Evolutionary conservation across 2,888 invertebrate species (phyloP), one percentile per base, ranked within the genome.

Genomic region (Cephus pygmeus): DNA sequence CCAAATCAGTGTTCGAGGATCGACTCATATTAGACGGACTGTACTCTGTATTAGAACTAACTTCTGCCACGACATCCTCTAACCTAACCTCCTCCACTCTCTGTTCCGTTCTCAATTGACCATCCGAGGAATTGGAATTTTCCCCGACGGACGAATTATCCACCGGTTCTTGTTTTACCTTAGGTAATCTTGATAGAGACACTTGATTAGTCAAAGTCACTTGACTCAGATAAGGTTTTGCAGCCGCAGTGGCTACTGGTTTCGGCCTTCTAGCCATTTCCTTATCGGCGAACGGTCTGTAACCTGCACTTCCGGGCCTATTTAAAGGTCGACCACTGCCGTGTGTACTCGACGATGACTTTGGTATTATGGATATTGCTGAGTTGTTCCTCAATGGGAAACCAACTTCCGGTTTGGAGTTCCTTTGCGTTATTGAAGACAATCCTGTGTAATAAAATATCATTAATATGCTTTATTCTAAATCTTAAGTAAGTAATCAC

Each of bases 291-390:
- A 90, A 91, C 3, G 90, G 91, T 36, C 88, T 86, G 78, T 89
- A 91, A 31, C 86, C 87, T 23, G 85, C 87, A 74, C 81, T 85
- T 31, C 84, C 85, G 4, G 89, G 85, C 79, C 88, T 88, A 71
- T 84, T 85, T 15, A 88, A 73, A 23, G 90, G 85, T 35, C 89
- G 87, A 71, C 33, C 71, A 74, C 78, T 81, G 68, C 84, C 82
- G 12, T 33, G 71, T 9, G 85, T 83, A 75, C 86, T 84, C 12
- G 87, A 88, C 12, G 86, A 86, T 9, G 89, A 85, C 83, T 91
- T 91, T 34, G 92, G 92, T 80, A 92, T 92, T 81, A 92, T 91
- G 34, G 92, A 91, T 79, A 92, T 92, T 23, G 91, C 92, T 30
- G 92, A 90, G 82, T 92, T 92, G 83, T 92, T 91, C 77, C 92